Evolutionary conservation across 2,113 vertebrate genomes (phyloP), one percentile per base, ranked within the genome.

Genomic region (Hippopotamus amphibius): DNA sequence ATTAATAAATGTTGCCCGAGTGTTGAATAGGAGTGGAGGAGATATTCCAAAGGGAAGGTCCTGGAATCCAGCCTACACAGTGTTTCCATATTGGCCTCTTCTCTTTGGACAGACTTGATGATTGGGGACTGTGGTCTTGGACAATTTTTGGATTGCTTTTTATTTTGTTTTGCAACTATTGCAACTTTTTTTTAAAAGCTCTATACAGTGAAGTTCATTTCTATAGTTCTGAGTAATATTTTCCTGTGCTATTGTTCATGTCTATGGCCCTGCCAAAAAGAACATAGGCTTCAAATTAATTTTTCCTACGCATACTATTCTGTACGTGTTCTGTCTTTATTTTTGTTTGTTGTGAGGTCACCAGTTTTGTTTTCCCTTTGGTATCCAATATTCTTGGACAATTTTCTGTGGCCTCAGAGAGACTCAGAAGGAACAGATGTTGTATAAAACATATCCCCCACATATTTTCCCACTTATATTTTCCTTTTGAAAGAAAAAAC

Each of bases 391-490:
- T 97, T 93, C 96, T 82, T 96, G 76, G 87, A 88, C 90, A 95
- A 74, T 96, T 95, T 95, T 97, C 92, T 96, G 53, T 86, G 89
- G 61, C 80, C 66, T 96, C 30, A 50, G 68, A 96, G 69, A 97
- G 69, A 85, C 80, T 96, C 41, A 30, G 63, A 94, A 53, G 59
- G 92, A 97, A 92, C 53, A 96, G 96, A 93, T 87, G 93, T 74
- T 89, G 57, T 89, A 59, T 84, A 91, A 93, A 81, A 53, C 0
- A 0, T 84, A 84, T 55, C 69, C 57, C 72, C 86, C 5, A 3
- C 50, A 92, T 97, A 89, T 92, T 96, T 95, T 93, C 84, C 66
- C 50, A 92, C 53, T 93, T 96, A 74, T 19, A 80, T 96, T 96
- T 96, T 88, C n/a, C 53, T 82, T 95, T 95, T 74, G 28, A 82